These are phyloP conservation scores for Macrosoma leucophasiata DNA, from an alignment of 2,888 invertebrate genomes.

Conservation along the genomic window DNA sequence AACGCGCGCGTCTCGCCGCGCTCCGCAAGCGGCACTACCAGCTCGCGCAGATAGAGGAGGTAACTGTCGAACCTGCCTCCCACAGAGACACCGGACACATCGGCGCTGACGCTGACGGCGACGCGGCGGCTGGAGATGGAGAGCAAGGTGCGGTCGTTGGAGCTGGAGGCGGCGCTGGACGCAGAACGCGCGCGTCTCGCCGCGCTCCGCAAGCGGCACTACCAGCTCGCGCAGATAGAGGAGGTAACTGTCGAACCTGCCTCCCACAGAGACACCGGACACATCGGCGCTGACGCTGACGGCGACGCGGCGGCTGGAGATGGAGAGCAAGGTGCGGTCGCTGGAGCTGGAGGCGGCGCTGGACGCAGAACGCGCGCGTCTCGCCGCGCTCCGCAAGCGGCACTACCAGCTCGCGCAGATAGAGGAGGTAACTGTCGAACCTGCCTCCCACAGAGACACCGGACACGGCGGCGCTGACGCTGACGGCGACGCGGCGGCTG, in stretches of 20 bases:
- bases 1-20: slow-evolving; percentile 88
- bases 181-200: slow-evolving; percentile 90
- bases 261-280: slow-evolving; percentile 86
- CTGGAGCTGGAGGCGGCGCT: slow-evolving; percentile 94
- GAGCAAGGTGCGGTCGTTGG: slow-evolving; percentile 94
- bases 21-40: slow-evolving; percentile 95
- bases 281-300: slow-evolving; percentile 92
- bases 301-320: slow-evolving; percentile 96
- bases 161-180: slow-evolving; percentile 92
- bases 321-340: slow-evolving; percentile 97
- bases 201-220: slow-evolving; percentile 93
- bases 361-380: slow-evolving; percentile 88
- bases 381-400: slow-evolving; percentile 91
- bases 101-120: slow-evolving; percentile 92
- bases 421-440: slow-evolving; percentile 60
- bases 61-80: too few species aligned
- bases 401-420: slow-evolving; percentile 92
- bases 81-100: slow-evolving; percentile 91
- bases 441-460: slow-evolving; percentile 81
- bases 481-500: slow-evolving; percentile 95
- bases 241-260: slow-evolving; percentile 55
- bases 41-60: slow-evolving; percentile 81
- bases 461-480: slow-evolving; percentile 90
- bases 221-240: slow-evolving; percentile 84
- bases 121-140: slow-evolving; percentile 98